Evolutionary conservation across 2,888 invertebrate genomes (phyloP), one percentile per base, ranked within the genome.

Genomic region (Cerastoderma edule): DNA sequence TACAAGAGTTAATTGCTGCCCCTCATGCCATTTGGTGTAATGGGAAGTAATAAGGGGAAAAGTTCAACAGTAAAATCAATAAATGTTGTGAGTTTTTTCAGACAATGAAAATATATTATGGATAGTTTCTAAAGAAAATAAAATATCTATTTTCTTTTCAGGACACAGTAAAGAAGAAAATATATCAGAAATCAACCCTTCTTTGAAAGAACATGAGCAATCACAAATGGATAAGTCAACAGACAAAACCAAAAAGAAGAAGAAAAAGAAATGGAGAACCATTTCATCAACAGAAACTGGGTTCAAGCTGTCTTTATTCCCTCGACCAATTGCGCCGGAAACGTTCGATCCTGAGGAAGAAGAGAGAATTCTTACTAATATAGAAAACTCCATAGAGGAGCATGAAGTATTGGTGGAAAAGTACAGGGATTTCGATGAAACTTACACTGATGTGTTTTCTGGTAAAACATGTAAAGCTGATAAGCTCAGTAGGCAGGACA

Each of bases 231-330:
- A 60, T n/a, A 27, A 39, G 2, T 24, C 22, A 10, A 60, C n/a
- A 65, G 48, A 30, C 5, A 50, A 48, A 48, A 50, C 30, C 24
- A 60, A n/a, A 27, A 65, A 65, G 30, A 80, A 75, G 35, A 86
- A 84, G 57, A 78, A 82, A 32, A 87, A 84, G 63, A 88, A 88
- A 75, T 89, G 89, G 90, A 85, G 77, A 48, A 28, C 68, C 0
- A 16, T 88, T 5, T 22, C 75, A 19, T 48, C 75, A 10, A 65
- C 67, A 19, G 87, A 88, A 5, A 65, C 85, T 35, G 87, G 88
- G 24, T 87, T 90, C 72, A 83, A 85, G 56, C 39, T 85, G 19
- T 86, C 89, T 27, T 75, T 87, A 3, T 86, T 87, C 64, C 86
- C 88, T 3, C 72, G 88, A 32, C 86, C 82, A 6, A 27, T 48